phyloP scores from a whole-genome alignment of 2,797 vertebrate species.

The Poecilia picta region DNA sequence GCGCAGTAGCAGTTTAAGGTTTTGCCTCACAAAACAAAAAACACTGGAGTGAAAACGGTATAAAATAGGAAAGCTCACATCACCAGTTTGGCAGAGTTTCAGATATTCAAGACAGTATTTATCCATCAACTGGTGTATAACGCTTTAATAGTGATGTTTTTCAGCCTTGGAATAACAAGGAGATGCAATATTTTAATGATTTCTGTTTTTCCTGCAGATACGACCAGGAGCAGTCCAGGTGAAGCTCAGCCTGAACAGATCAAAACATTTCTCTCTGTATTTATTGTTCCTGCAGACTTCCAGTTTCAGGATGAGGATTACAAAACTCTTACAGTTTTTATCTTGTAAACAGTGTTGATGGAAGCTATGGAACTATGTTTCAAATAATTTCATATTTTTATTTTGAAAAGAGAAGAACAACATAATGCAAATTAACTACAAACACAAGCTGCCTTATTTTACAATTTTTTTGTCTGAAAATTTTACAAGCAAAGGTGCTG shows the following conservation, averaged over 20 bases:
- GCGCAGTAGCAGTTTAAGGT: too few species aligned
- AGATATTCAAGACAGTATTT: too few species aligned
- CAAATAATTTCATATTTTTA: neutral
- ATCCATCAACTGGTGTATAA: too few species aligned
- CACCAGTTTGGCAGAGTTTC: too few species aligned
- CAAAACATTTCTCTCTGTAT: neutral
- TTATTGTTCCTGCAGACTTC: neutral
- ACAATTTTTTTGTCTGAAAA: neutral
- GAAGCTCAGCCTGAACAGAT: constrained; percentile 27
- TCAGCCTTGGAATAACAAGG: too few species aligned
- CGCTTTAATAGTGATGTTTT: too few species aligned
- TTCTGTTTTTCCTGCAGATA: constrained; percentile 65
- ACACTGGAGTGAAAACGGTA: too few species aligned
- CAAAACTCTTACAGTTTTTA: neutral
- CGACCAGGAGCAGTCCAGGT: constrained; percentile 68
- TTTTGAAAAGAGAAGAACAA: neutral
- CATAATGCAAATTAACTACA: neutral
- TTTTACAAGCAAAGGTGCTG: neutral
- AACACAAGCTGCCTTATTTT: neutral
- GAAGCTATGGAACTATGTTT: neutral
- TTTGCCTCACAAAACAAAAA: too few species aligned
- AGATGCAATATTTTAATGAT: neutral
- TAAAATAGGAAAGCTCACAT: too few species aligned
- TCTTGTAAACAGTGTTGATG: constrained; percentile 22
- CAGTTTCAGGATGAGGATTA: neutral